Base-by-base conservation (phyloP, 23 tunicate species). In the Trididemnum miniatum region DNA sequence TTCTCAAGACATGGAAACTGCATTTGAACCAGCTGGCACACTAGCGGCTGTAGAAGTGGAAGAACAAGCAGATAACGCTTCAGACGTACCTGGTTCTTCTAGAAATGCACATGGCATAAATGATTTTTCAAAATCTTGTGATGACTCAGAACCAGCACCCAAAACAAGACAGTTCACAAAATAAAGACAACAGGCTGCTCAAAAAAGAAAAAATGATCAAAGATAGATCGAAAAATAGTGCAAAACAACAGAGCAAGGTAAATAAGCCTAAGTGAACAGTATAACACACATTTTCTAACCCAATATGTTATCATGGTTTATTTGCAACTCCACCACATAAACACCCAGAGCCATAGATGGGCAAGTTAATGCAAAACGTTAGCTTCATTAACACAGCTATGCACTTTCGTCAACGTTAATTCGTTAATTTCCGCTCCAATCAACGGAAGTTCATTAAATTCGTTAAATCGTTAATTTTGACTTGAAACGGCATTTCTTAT, bases 21-120 rank as follows among this genome's bases (percentile, higher is more conserved):
- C 67, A 20, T 62, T 62, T 62, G 67, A 62, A 62, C 67, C 67
- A 20, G 67, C 67, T 62, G 67, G 26, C 3, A 24, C 26, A 24
- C 28, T 62, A 3, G 26, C 15, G 29, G 26, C n/a, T n/a, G n/a
- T 62, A 26, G 67, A 62, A n/a, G 67, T 12, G n/a, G 67, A 62
- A 12, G 29, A 12, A 62, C 28, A 12, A 44, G 54, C 15, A 15
- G 54, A 44, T 44, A 15, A 44, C 54, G 54, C 9, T 44, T 44
- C 54, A 15, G 54, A 44, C 15, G 54, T 15, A 44, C 15, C 54
- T 44, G 54, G 12, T 44, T 44, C 54, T 44, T 9, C 54, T 44
- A 7, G 12, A 7, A 15, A 44, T 44, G 54, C 54, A 44, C 12
- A 9, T 44, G 54, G n/a, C n/a, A n/a, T 44, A 7, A 15, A 44